Evolutionary conservation across 2,888 invertebrate genomes (phyloP), one percentile per base, ranked within the genome.

Genomic region (Heliconius hortense): DNA sequence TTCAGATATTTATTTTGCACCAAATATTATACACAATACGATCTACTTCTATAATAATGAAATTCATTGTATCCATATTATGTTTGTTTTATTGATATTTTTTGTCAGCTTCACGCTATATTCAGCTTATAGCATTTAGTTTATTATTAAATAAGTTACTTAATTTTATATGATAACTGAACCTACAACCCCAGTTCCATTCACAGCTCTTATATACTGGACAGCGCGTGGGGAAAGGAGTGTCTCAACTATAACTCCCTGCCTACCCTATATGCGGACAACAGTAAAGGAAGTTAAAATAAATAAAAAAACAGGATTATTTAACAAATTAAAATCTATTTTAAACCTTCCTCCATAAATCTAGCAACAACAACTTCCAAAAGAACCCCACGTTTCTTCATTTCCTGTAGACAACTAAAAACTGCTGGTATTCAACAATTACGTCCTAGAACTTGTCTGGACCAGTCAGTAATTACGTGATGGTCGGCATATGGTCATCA

Each of bases 401-500:
- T 31, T 69, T 56, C 69, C 56, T 31, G 53, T n/a, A 21, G n/a
- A 24, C 70, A 39, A 13, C 39, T 60, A 71, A 71, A 71, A 69
- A 71, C 39, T 26, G 10, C n/a, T 21, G 21, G 39, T 11, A 71
- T 71, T 39, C 26, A 71, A 71, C 60, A 71, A 71, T 71, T 71
- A 71, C 21, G 28, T 43, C 71, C 60, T 71, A 62, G 60, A 62
- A 71, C 71, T 39, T 26, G 71, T 71, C 60, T 15, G 18, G 8
- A 21, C 59, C 26, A 8, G 69, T 56, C 8, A 11, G 28, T 76
- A 74, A 76, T 78, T 72, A 64, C 62, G 71, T 35, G 24, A 43
- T 11, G 21, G 70, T 21, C 56, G 66, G 26, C 62, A 76, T 78
- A 78, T 78, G 77, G 77, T 75, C 77, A 74, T 78, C 77, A 78